Base-by-base conservation (phyloP, 2,797 vertebrate genomes). In the Thripadectes ignobilis region DNA sequence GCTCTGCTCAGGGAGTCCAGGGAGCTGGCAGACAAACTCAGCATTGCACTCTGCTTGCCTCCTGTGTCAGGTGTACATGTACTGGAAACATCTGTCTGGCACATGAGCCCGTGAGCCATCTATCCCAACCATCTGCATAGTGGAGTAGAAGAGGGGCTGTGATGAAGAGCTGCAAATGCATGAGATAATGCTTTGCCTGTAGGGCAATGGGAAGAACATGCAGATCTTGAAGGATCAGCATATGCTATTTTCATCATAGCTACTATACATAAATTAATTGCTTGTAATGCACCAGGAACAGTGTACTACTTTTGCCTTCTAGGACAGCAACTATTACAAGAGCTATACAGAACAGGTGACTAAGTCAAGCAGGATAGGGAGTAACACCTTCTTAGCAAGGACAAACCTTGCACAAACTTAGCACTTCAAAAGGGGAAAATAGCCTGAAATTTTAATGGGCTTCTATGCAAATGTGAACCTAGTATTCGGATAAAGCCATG, bases 61-160 rank as follows among this genome's bases (percentile, higher is more conserved):
- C 19, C 61, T 3, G 0, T 61, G 46, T 81, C 71, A 55, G 86
- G n/a, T 84, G n/a, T 43, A 29, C 14, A 5, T 7, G 4, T 54
- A 27, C 41, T 52, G 21, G n/a, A 72, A 67, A 17, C 1, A 1
- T 54, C 49, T 75, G 76, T 10, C 57, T 85, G 76, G 36, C 49
- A 49, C 0, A 32, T 0, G 0, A 85, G 59, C 9, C n/a, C 0
- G 27, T 0, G 0, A 85, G 59, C 9, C n/a, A 17, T 24, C 51
- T 55, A 39, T 20, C 15, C 36, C 39, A 65, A 3, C 14, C 26
- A 7, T 51, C 58, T 51, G n/a, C 24, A 18, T 0, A 3, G 46
- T 7, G 11, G 43, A 66, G 43, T 29, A 27, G 49, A 55, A 82
- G 54, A 84, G 26, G 15, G 27, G 27, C 66, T 81, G 55, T 85